Evolutionary conservation across 2,113 vertebrate genomes (phyloP).

Genomic region (Tachuris rubrigastra): DNA sequence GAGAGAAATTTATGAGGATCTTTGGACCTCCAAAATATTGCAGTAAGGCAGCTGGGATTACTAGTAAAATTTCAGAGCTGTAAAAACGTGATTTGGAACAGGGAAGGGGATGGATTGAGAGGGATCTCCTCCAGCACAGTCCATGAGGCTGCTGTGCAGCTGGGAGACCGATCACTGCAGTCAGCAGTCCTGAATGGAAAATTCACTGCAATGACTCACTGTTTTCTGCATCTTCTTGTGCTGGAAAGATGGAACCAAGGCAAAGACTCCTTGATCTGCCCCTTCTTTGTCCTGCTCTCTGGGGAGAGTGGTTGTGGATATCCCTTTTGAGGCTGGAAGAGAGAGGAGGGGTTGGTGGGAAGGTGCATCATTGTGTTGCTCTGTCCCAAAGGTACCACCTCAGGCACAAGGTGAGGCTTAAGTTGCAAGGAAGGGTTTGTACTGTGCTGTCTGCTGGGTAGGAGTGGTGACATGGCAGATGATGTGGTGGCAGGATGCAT

Average conservation of each 20-base stretch:
- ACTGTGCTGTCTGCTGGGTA: neutral
- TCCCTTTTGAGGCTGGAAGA: neutral
- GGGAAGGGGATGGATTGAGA: neutral
- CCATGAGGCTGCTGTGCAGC: neutral
- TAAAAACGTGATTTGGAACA: neutral
- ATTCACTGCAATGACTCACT: neutral
- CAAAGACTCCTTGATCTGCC: neutral
- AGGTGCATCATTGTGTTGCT: fast-evolving
- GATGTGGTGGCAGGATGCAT: neutral
- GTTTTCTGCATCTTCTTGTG: neutral
- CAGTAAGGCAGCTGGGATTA: neutral
- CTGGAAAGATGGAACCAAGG: neutral
- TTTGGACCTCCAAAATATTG: neutral
- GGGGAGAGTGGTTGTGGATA: neutral
- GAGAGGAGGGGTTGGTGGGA: neutral
- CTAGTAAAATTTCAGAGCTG: neutral
- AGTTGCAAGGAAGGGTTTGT: neutral
- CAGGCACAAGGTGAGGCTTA: neutral
- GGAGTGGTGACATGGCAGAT: neutral
- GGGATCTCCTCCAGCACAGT: neutral
- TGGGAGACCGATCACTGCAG: neutral
- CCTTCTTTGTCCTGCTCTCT: neutral
- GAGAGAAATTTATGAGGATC: neutral
- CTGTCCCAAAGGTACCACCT: neutral
- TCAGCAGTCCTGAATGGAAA: neutral